Base-by-base conservation (phyloP, 2,888 invertebrate species). In the Beris morrisii region DNA sequence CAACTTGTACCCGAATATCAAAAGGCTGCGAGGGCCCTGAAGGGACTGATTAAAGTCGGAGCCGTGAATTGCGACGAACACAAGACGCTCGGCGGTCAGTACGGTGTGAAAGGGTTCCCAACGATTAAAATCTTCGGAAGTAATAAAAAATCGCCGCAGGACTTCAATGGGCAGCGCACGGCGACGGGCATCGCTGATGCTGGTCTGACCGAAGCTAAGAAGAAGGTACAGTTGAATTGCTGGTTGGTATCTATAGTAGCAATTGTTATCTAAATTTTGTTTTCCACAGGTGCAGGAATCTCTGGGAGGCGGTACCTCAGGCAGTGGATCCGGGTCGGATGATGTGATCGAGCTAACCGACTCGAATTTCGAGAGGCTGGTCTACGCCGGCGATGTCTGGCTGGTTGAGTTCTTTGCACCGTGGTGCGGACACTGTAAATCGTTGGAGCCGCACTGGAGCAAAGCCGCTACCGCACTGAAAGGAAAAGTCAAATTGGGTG, bases 391-490 rank as follows among this genome's bases (percentile, higher is more conserved):
- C 55, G 98, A 98, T 76, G 86, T 96, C 80, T 98, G 97, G 97
- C 82, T 99, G 72, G 95, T 99, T 2, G 98, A 98, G 82, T 98
- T 99, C 85, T 98, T 88, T 81, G 98, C 98, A 5, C 94, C 94
- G 0, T 96, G 96, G 92, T 97, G 96, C 79, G 95, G 96, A 4
- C 96, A 97, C 81, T 97, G 97, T 83, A 97, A 98, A 83, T 95
- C 91, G 78, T 83, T 99, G 64, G 97, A 92, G 64, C 98, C 98
- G 0, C 93, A 97, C 71, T 99, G 97, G 97, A 92, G 92, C 12
- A 88, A 91, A 76, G 99, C 99, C 2, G 98, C 99, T 15, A 84
- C 89, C 4, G 91, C 97, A 78, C 86, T 99, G 22, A 97, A 95
- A 83, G 98, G 97, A 74, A 97, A 97, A 84, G 92, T 90, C n/a